phyloP scores from a whole-genome alignment of 1,140 invertebrate species.

The Drosophila pseudoobscura region DNA sequence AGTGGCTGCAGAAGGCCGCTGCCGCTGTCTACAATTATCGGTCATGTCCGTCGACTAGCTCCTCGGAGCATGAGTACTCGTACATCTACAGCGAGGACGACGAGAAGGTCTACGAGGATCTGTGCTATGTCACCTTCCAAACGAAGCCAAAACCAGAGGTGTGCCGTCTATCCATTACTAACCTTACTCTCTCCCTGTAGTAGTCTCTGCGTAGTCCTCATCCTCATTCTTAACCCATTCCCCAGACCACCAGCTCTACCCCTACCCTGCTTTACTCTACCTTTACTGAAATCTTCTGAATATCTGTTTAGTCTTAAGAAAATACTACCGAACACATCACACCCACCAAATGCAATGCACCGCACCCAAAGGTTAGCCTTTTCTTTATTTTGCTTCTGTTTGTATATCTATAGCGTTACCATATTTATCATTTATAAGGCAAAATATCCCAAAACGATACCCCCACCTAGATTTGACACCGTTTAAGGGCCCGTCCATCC shows the following conservation, averaged over 20 bases:
- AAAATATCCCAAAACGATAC: too few relatives aligned
- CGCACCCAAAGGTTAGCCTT: neutral
- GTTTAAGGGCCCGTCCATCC: too few relatives aligned
- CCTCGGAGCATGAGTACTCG: conserved; percentile 71
- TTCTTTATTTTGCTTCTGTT: neutral
- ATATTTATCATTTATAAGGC: too few relatives aligned
- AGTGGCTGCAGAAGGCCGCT: conserved; percentile 66
- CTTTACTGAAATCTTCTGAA: neutral
- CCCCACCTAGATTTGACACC: too few relatives aligned
- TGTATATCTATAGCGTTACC: conserved; percentile 2
- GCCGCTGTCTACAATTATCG: conserved; percentile 75
- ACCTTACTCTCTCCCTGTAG: conserved; percentile 10
- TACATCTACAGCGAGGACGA: conserved; percentile 85
- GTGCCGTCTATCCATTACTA: conserved; percentile 54
- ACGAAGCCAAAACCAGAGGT: conserved; percentile 86
- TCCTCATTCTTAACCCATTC: too few relatives aligned
- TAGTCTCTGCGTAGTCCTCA: neutral
- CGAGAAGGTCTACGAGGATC: conserved; percentile 93
- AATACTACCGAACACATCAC: neutral
- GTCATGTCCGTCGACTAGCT: conserved; percentile 48
- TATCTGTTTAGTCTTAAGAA: neutral
- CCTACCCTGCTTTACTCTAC: neutral
- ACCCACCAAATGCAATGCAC: neutral
- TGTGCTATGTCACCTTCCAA: conserved; percentile 93
- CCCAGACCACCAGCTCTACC: conserved; percentile 1